Evolutionary conservation across 2,888 invertebrate genomes (phyloP).

Genomic region (Sycophila texana): DNA sequence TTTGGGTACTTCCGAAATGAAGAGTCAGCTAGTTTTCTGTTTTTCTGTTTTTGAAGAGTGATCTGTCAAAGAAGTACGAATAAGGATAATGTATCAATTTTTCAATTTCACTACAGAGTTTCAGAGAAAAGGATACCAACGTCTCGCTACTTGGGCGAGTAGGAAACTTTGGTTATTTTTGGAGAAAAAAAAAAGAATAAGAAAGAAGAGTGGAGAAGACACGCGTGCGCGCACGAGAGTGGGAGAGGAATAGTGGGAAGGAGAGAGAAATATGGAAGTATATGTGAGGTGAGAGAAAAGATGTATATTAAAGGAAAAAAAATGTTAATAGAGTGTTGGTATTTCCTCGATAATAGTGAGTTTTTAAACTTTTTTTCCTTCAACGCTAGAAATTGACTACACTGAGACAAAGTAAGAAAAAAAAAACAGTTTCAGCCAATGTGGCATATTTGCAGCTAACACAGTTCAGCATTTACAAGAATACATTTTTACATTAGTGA

Average conservation of each 20-base stretch:
- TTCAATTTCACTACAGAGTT: background rate
- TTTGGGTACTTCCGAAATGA: constrained; percentile 47
- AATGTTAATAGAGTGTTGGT: no score
- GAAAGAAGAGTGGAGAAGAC: background rate
- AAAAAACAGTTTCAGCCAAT: no score
- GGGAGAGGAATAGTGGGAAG: background rate
- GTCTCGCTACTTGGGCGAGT: constrained; percentile 51
- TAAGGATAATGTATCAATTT: background rate
- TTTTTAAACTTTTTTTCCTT: no score
- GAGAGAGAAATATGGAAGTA: background rate
- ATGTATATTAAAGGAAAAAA: no score
- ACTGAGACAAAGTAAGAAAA: no score
- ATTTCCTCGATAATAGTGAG: background rate
- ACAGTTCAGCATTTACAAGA: no score
- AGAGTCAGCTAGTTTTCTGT: constrained; percentile 48
- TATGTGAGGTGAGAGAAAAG: no score
- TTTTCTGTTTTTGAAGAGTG: constrained; percentile 33
- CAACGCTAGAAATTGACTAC: no score
- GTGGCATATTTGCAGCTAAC: no score
- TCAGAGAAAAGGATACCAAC: constrained; percentile 7
- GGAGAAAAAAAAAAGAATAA: constrained; percentile 5
- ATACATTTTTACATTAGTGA: no score
- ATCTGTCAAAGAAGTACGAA: constrained; percentile 19
- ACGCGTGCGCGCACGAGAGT: background rate
- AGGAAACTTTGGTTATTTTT: constrained; percentile 37